Conservation (phyloP, 2,888 invertebrate genomes). For the Papilio gigon region DNA sequence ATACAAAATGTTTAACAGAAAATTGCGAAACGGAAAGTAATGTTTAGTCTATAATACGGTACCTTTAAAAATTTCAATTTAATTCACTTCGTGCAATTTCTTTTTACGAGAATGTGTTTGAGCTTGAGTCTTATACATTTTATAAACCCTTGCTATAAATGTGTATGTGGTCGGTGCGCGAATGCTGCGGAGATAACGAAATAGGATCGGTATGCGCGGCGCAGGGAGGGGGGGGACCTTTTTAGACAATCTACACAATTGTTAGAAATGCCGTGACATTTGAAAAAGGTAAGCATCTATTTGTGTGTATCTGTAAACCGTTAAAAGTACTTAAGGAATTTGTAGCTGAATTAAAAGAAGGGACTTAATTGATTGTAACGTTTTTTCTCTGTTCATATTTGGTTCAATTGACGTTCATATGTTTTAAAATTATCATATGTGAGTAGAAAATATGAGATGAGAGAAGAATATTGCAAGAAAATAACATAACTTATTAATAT, state of each 20-base stretch:
- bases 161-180: slow-evolving; percentile 35
- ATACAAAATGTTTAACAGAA: slow-evolving; percentile 1
- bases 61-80: slow-evolving; percentile 54
- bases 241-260: slow-evolving; percentile 19
- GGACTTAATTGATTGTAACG: no score
- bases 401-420: no score
- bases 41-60: slow-evolving; percentile 39
- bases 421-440: no score
- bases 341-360: background rate
- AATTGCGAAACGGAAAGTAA: slow-evolving; percentile 1
- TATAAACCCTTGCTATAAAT: slow-evolving; percentile 41
- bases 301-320: background rate
- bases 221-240: slow-evolving; percentile 28
- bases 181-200: slow-evolving; percentile 33
- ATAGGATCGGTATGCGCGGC: slow-evolving; percentile 27
- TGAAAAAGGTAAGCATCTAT: background rate
- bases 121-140: slow-evolving; percentile 44
- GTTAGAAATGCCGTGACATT: slow-evolving; percentile 16
- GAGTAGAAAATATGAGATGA: no score
- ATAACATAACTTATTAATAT: no score
- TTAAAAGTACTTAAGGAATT: background rate
- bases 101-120: slow-evolving; percentile 48
- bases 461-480: no score
- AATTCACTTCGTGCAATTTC: slow-evolving; percentile 51
- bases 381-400: no score